Evolutionary conservation across 1,140 invertebrate genomes (phyloP), one percentile per base, ranked within the genome.

Genomic region (Hypsibius dujardini): DNA sequence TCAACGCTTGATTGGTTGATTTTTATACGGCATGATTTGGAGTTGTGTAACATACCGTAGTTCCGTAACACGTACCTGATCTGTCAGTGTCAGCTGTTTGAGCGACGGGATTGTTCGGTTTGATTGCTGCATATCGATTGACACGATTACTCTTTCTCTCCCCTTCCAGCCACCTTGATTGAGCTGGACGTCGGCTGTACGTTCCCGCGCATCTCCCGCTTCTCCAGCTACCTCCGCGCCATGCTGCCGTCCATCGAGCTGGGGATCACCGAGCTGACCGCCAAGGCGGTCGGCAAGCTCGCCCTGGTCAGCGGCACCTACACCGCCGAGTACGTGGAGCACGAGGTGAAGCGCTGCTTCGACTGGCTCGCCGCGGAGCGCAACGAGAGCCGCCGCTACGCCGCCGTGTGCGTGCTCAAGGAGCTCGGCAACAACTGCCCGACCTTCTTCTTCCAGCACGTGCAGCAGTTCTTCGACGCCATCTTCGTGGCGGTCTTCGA

Each of bases 391-490:
- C 88, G 90, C 77, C 83, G 91, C 72, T 90, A 93, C 78, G 90
- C 92, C 3, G 91, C 92, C 1, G 92, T 86, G 77, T 80, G 78
- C 78, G 86, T 98, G 12, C 79, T 97, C 2, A 87, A 90, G 76
- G 95, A 98, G 81, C 80, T 99, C 15, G 95, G 95, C 12, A 86
- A 92, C 28, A 90, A 90, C 14, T 92, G 95, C 80, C 94, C 94
- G 1, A 96, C 94, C 15, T 95, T 95, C 79, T 99, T 99, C 79
- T 98, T 95, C 78, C 93, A 97, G 81, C 91, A 95, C 84, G 90
- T 96, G 0, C 90, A 90, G 28, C 87, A 87, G 69, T 98, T 98
- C 79, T 98, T 98, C 79, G 93, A 97, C 73, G 78, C 76, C 50
- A 95, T 98, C 72, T 93, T 98, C 75, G 88, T 88, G 76, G 90